Conservation (phyloP, 2,113 vertebrate genomes). For the Protobothrops flavoviridis region DNA sequence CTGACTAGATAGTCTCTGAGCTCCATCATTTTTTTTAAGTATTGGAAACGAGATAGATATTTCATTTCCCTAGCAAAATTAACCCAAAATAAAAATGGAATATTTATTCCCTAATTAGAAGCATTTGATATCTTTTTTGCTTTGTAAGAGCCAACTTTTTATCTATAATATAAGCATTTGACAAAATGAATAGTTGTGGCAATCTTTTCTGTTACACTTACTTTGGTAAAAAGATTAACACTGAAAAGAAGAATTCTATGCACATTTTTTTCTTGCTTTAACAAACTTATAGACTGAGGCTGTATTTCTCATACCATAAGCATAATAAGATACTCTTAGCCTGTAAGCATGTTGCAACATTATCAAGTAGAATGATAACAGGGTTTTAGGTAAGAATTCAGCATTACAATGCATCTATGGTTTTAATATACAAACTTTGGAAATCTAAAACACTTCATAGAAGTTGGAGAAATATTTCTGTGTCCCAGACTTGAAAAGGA, state of each 20-base stretch:
- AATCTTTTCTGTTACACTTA: not conserved
- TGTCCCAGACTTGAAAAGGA: conserved; percentile 1
- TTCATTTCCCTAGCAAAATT: not conserved
- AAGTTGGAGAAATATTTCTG: not conserved
- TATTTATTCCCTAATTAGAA: not conserved
- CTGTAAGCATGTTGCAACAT: not conserved
- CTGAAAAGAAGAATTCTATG: not conserved
- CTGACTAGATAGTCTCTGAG: not conserved
- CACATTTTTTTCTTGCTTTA: not conserved
- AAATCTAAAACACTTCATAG: not conserved
- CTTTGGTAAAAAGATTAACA: not conserved
- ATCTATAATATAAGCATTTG: not conserved
- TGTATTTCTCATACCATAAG: not conserved
- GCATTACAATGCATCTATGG: not conserved
- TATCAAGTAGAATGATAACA: not conserved
- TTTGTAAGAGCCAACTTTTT: not conserved
- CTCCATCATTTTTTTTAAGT: not conserved
- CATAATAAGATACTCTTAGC: not conserved
- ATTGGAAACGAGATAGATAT: not conserved
- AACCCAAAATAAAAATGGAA: not conserved
- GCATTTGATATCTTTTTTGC: not conserved
- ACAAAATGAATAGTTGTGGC: not conserved
- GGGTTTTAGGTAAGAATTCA: conserved; percentile 1
- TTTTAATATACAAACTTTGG: not conserved
- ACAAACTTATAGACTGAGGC: not conserved